Conservation (phyloP, 2,797 vertebrate species). For the Enteromius anoplus region DNA sequence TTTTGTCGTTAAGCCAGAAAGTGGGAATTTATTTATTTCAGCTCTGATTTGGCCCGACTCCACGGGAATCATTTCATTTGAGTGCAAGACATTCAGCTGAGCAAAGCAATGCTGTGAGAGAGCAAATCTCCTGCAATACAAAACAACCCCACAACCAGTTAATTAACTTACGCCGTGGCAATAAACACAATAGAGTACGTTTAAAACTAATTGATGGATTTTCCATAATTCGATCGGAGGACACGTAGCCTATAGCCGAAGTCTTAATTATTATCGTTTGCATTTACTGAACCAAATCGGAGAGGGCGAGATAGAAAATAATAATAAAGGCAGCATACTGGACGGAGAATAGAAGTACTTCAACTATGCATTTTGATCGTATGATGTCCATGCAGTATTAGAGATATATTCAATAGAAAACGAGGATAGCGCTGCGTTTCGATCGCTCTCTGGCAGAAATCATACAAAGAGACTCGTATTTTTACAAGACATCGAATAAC, state of each 20-base stretch:
- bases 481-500: conserved; percentile 19
- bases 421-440: neutral
- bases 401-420: conserved; percentile 20
- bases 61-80: neutral
- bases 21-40: neutral
- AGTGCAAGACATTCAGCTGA: neutral
- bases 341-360: conserved; percentile 68
- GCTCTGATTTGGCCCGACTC: neutral
- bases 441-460: conserved; percentile 24
- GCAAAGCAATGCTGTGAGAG: conserved; percentile 8
- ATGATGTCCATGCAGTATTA: conserved; percentile 70
- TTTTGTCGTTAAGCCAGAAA: conserved; percentile 6
- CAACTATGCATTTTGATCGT: conserved; percentile 85
- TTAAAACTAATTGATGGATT: neutral
- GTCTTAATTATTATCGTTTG: conserved; percentile 22
- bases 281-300: conserved; percentile 24
- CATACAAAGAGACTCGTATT: conserved; percentile 21
- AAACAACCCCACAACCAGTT: neutral
- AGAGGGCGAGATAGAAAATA: neutral
- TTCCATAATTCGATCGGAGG: neutral
- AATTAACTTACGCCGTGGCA: conserved; percentile 15
- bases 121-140: neutral
- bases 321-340: conserved; percentile 34
- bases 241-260: neutral
- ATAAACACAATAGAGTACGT: conserved; percentile 1